phyloP scores from a whole-genome alignment of 2,113 vertebrate genomes.

The Nyctereutes procyonoides region DNA sequence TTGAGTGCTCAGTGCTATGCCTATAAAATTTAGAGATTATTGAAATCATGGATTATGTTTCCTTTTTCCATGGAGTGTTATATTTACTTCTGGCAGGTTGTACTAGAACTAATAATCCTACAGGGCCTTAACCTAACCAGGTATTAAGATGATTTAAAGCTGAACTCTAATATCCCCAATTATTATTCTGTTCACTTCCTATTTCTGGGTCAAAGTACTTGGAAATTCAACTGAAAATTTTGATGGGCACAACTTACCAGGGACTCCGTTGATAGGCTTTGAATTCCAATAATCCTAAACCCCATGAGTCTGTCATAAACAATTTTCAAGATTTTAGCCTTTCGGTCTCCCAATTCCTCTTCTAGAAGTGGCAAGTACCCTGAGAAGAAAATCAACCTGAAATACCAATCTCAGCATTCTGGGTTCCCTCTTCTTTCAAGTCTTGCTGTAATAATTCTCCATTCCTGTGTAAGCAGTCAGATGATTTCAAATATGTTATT shows the following conservation, averaged over 20 bases:
- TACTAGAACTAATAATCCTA: neutral
- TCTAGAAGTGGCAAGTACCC: neutral
- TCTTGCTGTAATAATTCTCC: neutral
- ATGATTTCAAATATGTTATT: neutral
- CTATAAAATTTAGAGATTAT: neutral
- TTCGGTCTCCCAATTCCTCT: neutral
- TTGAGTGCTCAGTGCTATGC: neutral
- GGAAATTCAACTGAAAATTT: neutral
- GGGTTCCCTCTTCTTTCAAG: neutral
- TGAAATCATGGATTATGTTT: neutral
- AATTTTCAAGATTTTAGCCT: neutral
- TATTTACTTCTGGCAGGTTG: neutral
- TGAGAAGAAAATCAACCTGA: neutral
- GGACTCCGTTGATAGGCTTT: neutral
- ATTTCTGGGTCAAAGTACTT: neutral
- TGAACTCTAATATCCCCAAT: neutral
- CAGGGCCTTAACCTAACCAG: neutral
- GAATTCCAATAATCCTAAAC: neutral
- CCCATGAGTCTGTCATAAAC: neutral
- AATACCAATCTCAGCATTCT: neutral
- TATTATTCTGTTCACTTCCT: neutral
- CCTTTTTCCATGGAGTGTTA: neutral
- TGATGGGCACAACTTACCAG: neutral
- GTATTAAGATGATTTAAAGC: neutral
- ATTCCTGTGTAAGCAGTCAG: neutral